A percentile compares a stretch with the other conserved stretches of the same genome.
Evolutionary conservation across 2,888 invertebrate species (phyloP).

Genomic region (Pandemis heparana): DNA sequence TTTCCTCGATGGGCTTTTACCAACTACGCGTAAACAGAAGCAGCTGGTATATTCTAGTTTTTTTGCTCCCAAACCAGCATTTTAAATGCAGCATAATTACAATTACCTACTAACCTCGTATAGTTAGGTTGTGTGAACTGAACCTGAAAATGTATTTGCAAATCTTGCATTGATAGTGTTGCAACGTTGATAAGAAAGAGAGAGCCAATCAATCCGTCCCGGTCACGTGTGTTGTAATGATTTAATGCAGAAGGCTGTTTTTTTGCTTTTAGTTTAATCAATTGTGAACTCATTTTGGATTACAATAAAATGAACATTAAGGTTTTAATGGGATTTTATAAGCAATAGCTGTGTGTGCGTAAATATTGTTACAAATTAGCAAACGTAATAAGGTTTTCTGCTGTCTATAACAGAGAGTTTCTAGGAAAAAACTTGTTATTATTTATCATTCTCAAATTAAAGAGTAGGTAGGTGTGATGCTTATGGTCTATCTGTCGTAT

Average conservation of each 20-base stretch:
- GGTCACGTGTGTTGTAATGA: slow-evolving; percentile 23
- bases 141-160: not conserved
- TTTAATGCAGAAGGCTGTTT: slow-evolving; percentile 15
- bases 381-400: not conserved
- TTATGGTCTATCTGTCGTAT: too few relatives aligned
- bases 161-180: slow-evolving; percentile 20
- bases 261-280: slow-evolving; percentile 14
- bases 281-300: slow-evolving; percentile 15
- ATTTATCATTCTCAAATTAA: too few relatives aligned
- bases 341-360: not conserved
- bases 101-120: too few relatives aligned
- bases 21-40: too few relatives aligned
- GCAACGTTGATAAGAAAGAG: slow-evolving; percentile 24
- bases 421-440: too few relatives aligned
- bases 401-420: not conserved
- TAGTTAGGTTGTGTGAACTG: not conserved
- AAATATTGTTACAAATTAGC: not conserved
- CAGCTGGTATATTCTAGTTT: too few relatives aligned
- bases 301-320: not conserved
- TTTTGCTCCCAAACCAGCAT: too few relatives aligned
- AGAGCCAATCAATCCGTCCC: slow-evolving; percentile 36
- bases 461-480: too few relatives aligned
- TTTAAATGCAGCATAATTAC: too few relatives aligned
- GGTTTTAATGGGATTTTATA: not conserved
- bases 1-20: too few relatives aligned